Percentiles rank a stretch among this genome's conserved stretches.
Conservation (phyloP, 64 coral and sea anemone species). For the Pocillopora damicornis region DNA sequence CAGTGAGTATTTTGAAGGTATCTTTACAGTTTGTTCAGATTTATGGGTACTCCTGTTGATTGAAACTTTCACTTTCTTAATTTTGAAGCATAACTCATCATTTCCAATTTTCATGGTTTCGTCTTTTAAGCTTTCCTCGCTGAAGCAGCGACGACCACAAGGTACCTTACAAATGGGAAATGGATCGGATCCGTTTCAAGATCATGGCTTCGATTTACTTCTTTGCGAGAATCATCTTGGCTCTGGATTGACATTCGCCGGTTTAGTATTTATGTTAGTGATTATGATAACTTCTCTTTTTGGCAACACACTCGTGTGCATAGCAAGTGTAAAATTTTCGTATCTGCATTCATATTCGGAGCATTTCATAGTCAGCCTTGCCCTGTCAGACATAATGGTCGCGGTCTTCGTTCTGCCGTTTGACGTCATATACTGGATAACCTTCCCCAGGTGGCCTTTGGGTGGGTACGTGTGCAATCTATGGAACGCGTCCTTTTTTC, state of each 20-base stretch:
- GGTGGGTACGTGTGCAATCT: conserved; percentile 62
- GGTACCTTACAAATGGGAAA: not conserved
- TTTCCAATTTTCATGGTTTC: not conserved
- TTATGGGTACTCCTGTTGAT: not conserved
- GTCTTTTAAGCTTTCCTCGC: not conserved
- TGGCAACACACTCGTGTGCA: conserved; percentile 65
- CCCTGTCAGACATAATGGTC: conserved; percentile 79
- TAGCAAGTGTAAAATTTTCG: conserved; percentile 54
- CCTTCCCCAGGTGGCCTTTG: conserved; percentile 76
- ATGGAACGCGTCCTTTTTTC: conserved; percentile 85
- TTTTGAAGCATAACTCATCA: not conserved
- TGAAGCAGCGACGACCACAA: not conserved
- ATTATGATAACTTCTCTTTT: conserved; percentile 54
- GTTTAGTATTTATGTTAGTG: conserved; percentile 62
- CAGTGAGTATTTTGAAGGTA: not conserved
- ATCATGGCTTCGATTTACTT: not conserved
- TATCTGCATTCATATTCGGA: conserved; percentile 62
- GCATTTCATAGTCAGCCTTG: conserved; percentile 66
- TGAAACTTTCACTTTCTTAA: not conserved
- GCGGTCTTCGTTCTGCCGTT: conserved; percentile 61
- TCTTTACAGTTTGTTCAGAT: not conserved
- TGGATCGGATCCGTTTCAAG: conserved; percentile 1
- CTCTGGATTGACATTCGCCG: conserved; percentile 31
- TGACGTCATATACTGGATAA: conserved; percentile 74
- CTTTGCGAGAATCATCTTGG: conserved; percentile 48